Evolutionary conservation across 2,797 vertebrate genomes (phyloP).

Genomic region (Enteromius radiatus): DNA sequence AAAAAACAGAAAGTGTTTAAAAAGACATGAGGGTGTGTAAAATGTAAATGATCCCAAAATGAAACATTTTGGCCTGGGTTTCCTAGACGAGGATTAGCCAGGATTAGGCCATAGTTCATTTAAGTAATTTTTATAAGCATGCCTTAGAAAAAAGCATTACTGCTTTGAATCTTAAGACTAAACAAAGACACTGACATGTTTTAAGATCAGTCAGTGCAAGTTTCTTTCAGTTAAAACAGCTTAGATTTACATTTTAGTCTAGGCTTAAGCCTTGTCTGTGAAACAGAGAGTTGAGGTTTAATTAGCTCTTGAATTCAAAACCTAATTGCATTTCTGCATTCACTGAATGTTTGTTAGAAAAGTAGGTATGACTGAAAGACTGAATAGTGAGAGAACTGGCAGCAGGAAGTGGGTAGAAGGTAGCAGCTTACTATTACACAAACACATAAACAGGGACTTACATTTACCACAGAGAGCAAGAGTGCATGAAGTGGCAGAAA

Average conservation of each 20-base stretch:
- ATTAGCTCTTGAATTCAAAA: neutral
- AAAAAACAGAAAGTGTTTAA: neutral
- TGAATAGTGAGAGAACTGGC: neutral
- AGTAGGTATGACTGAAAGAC: neutral
- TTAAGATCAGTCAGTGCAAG: too few relatives aligned
- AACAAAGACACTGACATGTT: too few relatives aligned
- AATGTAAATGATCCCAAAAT: neutral
- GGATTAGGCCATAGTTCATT: too few relatives aligned
- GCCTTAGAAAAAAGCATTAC: too few relatives aligned
- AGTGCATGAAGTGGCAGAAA: neutral
- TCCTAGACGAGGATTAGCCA: too few relatives aligned
- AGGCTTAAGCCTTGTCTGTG: too few relatives aligned
- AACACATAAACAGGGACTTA: constrained; percentile 12
- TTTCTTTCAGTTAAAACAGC: too few relatives aligned
- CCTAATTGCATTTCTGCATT: neutral
- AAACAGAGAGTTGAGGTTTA: neutral
- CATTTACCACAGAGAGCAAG: constrained; percentile 1
- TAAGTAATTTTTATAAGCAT: too few relatives aligned
- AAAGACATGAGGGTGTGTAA: neutral
- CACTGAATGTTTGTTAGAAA: neutral
- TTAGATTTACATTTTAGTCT: too few relatives aligned
- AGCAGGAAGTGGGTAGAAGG: constrained; percentile 1
- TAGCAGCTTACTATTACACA: neutral
- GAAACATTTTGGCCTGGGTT: neutral
- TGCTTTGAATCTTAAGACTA: too few relatives aligned